Conservation (phyloP, 2,797 vertebrate species). For the Gymnothorax reevesii region DNA sequence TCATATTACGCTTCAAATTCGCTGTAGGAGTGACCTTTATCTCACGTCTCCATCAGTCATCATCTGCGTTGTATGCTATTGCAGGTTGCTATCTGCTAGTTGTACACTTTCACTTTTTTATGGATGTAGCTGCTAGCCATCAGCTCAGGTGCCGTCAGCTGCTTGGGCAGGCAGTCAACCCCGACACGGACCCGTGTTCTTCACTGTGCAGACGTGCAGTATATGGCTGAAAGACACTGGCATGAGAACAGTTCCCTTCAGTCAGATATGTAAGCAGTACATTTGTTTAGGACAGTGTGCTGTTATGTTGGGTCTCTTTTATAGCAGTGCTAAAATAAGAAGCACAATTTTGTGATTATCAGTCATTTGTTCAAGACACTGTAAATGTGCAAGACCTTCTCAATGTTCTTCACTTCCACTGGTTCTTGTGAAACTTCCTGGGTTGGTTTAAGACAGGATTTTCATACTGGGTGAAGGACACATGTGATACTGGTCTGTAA, state of each 20-base stretch:
- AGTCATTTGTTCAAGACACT: not conserved
- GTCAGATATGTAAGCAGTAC: not conserved
- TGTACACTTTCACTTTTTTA: no score
- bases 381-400: not conserved
- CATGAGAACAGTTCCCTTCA: not conserved
- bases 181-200: no score
- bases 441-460: not conserved
- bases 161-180: no score
- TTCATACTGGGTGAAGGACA: not conserved
- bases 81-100: no score
- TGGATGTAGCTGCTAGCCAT: no score
- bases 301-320: not conserved
- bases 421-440: not conserved
- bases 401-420: not conserved
- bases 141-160: no score
- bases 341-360: not conserved
- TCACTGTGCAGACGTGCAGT: no score
- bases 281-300: not conserved
- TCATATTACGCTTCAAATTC: no score
- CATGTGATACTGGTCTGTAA: not conserved
- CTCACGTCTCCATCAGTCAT: no score
- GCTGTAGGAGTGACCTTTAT: no score
- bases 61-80: no score
- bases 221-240: not conserved
- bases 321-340: not conserved